Percentiles rank a stretch among this genome's conserved stretches.
Conservation (phyloP, 2,113 vertebrate species). For the Podarcis raffonei region DNA sequence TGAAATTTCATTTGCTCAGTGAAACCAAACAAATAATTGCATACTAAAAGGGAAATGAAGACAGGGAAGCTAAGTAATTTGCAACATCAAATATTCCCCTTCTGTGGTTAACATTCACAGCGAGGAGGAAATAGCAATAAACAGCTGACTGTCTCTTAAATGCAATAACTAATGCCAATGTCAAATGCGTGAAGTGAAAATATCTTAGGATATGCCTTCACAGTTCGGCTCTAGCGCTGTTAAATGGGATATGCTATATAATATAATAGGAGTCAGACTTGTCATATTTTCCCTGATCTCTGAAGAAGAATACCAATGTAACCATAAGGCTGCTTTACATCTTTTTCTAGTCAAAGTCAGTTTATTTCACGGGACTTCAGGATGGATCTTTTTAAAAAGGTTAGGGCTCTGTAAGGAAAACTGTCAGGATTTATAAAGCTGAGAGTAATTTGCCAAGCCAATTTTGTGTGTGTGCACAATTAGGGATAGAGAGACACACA, state of each 20-base stretch:
- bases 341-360: slow-evolving; percentile 59
- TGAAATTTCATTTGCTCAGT: slow-evolving; percentile 81
- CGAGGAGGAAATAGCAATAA: slow-evolving; percentile 69
- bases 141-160: slow-evolving; percentile 74
- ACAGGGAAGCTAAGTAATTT: slow-evolving; percentile 75
- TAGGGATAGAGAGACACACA: background rate
- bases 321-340: slow-evolving; percentile 59
- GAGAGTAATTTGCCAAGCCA: slow-evolving; percentile 17
- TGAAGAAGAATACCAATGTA: slow-evolving; percentile 61
- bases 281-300: slow-evolving; percentile 70
- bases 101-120: slow-evolving; percentile 70
- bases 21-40: slow-evolving; percentile 83
- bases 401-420: slow-evolving; percentile 60
- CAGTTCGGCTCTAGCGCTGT: slow-evolving; percentile 65
- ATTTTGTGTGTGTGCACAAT: slow-evolving; percentile 39
- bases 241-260: slow-evolving; percentile 69
- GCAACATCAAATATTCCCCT: slow-evolving; percentile 76
- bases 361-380: slow-evolving; percentile 57
- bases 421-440: slow-evolving; percentile 49
- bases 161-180: slow-evolving; percentile 73
- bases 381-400: slow-evolving; percentile 69
- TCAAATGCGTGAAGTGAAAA: slow-evolving; percentile 74
- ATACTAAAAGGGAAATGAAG: slow-evolving; percentile 76
- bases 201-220: slow-evolving; percentile 73
- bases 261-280: slow-evolving; percentile 68